A percentile compares a stretch with the other conserved stretches of the same genome.
phyloP scores from a whole-genome alignment of 2,888 invertebrate genomes.

The Pyralis farinalis region DNA sequence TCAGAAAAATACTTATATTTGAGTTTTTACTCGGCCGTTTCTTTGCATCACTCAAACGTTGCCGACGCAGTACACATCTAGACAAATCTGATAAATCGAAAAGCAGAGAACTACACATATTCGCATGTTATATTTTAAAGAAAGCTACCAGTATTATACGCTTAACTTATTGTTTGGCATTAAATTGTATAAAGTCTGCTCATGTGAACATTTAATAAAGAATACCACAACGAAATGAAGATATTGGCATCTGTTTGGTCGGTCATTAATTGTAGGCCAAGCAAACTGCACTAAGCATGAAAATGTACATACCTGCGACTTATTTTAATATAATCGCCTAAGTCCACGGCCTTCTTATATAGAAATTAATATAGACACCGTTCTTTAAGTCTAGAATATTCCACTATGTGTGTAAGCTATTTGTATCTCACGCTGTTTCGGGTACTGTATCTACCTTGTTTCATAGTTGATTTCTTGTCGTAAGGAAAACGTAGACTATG shows the following conservation, averaged over 20 bases:
- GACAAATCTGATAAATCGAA: too few relatives aligned
- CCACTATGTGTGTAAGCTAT: slow-evolving; percentile 52
- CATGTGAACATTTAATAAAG: too few relatives aligned
- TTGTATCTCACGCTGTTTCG: slow-evolving; percentile 61
- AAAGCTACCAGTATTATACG: too few relatives aligned
- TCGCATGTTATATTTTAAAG: too few relatives aligned
- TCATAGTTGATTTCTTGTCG: slow-evolving; percentile 40
- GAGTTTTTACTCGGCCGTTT: too few relatives aligned
- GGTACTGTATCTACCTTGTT: slow-evolving; percentile 22
- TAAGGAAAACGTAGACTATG: slow-evolving; percentile 60
- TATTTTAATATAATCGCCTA: slow-evolving; percentile 40
- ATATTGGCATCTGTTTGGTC: not conserved
- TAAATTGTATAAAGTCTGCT: too few relatives aligned
- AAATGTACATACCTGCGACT: slow-evolving; percentile 6
- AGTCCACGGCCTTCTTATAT: slow-evolving; percentile 62
- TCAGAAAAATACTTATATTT: too few relatives aligned
- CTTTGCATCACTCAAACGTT: too few relatives aligned
- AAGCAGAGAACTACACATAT: too few relatives aligned
- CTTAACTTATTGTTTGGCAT: too few relatives aligned
- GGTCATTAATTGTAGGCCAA: not conserved
- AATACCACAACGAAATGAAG: too few relatives aligned
- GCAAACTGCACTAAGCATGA: not conserved
- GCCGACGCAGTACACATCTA: too few relatives aligned
- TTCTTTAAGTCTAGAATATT: slow-evolving; percentile 42
- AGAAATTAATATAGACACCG: slow-evolving; percentile 38